phyloP scores from a whole-genome alignment of 1,140 invertebrate species.

The Drosophila sproati region DNA sequence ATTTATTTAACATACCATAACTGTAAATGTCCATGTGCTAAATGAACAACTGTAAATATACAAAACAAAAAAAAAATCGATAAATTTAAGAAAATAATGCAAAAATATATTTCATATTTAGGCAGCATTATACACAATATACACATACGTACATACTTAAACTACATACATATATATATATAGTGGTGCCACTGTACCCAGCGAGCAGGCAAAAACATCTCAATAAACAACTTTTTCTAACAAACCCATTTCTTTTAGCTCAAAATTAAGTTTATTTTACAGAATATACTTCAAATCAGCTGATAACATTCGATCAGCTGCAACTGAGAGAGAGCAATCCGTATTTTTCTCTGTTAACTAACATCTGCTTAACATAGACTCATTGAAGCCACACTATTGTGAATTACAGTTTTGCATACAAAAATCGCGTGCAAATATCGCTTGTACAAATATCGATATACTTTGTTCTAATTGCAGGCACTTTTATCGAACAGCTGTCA shows the following conservation, averaged over 20 bases:
- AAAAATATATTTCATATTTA: slow-evolving; percentile 64
- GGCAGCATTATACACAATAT: slow-evolving; percentile 58
- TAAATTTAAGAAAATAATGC: slow-evolving; percentile 44
- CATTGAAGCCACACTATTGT: background rate
- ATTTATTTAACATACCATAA: slow-evolving; percentile 67
- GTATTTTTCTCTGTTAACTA: background rate
- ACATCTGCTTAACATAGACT: background rate
- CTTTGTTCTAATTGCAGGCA: too few species aligned
- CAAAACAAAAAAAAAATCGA: background rate
- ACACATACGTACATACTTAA: slow-evolving; percentile 38
- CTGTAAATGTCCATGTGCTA: slow-evolving; percentile 40
- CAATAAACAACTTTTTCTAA: slow-evolving; percentile 79
- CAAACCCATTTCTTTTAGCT: slow-evolving; percentile 5
- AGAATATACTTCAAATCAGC: too few species aligned
- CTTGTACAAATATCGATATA: slow-evolving; percentile 15
- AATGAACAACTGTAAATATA: slow-evolving; percentile 63
- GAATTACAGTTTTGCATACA: background rate
- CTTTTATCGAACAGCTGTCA: slow-evolving; percentile 33
- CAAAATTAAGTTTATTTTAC: too few species aligned
- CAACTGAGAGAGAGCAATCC: too few species aligned
- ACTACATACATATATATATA: slow-evolving; percentile 18
- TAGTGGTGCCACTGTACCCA: slow-evolving; percentile 73
- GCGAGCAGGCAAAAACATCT: slow-evolving; percentile 71
- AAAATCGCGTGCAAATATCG: background rate
- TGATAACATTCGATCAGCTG: background rate